Base-by-base conservation (phyloP, 2,888 invertebrate genomes). In the Parthenolecanium corni region DNA sequence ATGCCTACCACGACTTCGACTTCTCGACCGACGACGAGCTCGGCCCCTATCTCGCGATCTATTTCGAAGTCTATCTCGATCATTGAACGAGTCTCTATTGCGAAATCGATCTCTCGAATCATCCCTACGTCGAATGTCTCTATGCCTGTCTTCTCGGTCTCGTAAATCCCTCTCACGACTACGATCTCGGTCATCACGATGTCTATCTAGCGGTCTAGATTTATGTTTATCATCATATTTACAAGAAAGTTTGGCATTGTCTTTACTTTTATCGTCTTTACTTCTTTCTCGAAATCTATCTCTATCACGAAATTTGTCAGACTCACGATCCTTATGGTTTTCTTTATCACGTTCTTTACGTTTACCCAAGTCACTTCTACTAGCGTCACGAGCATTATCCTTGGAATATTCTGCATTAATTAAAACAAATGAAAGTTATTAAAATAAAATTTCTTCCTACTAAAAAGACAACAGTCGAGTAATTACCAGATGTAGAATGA, bases 141-240 rank as follows among this genome's bases (percentile, higher is more conserved):
- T 65, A 44, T 69, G 66, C 36, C 18, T 65, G 64, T 57, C 66
- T 49, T 61, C 64, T 44, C 62, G 65, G 64, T 61, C 67, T 52
- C 62, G 66, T 0, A 24, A 16, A 40, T 61, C 67, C 63, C 71
- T 70, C 40, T 69, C 70, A 49, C 69, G 68, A 18, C 25, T 6
- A 9, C 67, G 56, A 40, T 66, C 67, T 31, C 67, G 42, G 51
- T 67, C 67, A 20, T 64, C 56, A 38, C 68, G 66, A 56, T 67
- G 64, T 69, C 68, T 74, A 72, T 44, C 73, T 72, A 64, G 71
- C 66, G 71, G 71, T 62, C 64, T 64, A 64, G 49, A 52, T 64
- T 65, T 64, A 21, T 65, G 52, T 16, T 51, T 61, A 21, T 61
- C 61, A n/a, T 61, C 52, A 49, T 58, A 52, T 46, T 64, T 53